Evolutionary conservation across 1,140 invertebrate species (phyloP).

Genomic region (honey bee (Apis mellifera)): Amel_HAv3.1 CM009931.2:11380001-11380500

Average conservation of each 20-base stretch:
- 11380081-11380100: neutral
- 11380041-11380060: constrained; percentile 28
- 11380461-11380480: constrained; percentile 59
- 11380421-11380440: neutral
- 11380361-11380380: too few species aligned
- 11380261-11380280: neutral
- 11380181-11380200: neutral
- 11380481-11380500: constrained; percentile 63
- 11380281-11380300: neutral
- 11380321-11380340: neutral
- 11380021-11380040: constrained; percentile 40
- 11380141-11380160: constrained; percentile 12
- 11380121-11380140: constrained; percentile 41
- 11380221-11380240: neutral
- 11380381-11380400: too few species aligned
- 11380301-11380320: too few species aligned
- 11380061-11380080: constrained; percentile 17
- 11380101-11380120: constrained; percentile 21
- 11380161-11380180: neutral
- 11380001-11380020: neutral
- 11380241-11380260: neutral
- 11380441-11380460: constrained; percentile 36
- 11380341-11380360: neutral
- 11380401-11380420: too few species aligned
- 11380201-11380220: neutral